Evolutionary conservation across 2,888 invertebrate species (phyloP).

Genomic region (Villa cingulata): DNA sequence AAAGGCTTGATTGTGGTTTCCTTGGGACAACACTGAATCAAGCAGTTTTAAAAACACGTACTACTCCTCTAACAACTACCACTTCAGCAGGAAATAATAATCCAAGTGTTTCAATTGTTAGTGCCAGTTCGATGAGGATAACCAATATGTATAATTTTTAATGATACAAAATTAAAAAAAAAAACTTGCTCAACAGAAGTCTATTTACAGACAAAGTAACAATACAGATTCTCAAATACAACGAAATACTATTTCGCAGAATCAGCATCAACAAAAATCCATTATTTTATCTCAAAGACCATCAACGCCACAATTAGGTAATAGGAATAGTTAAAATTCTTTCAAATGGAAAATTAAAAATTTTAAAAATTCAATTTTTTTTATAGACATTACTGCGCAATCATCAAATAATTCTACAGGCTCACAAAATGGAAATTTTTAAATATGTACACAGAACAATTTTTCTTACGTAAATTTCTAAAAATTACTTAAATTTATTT

Average conservation of each 20-base stretch:
- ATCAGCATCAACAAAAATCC: slow-evolving; percentile 34
- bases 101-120: slow-evolving; percentile 36
- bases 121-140: slow-evolving; percentile 30
- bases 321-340: too few species aligned
- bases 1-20: slow-evolving; percentile 67
- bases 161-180: background rate
- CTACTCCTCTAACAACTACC: slow-evolving; percentile 44
- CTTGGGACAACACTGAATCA: slow-evolving; percentile 67
- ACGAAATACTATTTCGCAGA: slow-evolving; percentile 11
- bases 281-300: slow-evolving; percentile 40
- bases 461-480: too few species aligned
- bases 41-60: slow-evolving; percentile 66
- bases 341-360: too few species aligned
- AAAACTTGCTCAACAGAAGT: background rate
- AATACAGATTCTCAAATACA: slow-evolving; percentile 9
- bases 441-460: too few species aligned
- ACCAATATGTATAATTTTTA: slow-evolving; percentile 6
- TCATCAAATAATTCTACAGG: too few species aligned
- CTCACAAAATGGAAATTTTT: too few species aligned
- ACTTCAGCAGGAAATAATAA: slow-evolving; percentile 24
- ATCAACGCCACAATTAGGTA: slow-evolving; percentile 24
- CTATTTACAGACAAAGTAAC: slow-evolving; percentile 7
- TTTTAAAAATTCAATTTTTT: too few species aligned
- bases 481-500: too few species aligned
- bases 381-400: too few species aligned